Percentiles rank a stretch among this genome's conserved stretches.
These are phyloP conservation scores for Leptinotarsa undecemlineata DNA, from an alignment of 1,140 invertebrate genomes.

Conservation along the genomic window DNA sequence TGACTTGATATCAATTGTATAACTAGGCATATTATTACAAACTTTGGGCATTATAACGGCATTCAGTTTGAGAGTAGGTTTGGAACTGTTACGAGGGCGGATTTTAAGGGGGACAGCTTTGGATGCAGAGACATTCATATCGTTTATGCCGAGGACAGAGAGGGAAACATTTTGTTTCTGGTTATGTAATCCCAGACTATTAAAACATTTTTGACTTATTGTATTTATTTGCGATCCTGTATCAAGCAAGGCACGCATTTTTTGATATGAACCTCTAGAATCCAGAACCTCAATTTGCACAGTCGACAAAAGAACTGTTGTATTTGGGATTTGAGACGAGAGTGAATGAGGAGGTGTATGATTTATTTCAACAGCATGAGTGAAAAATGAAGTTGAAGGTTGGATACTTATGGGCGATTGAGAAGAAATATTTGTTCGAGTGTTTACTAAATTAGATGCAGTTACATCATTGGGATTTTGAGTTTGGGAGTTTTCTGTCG, in stretches of 20 bases:
- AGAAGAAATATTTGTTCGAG: not conserved
- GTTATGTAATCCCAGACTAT: slow-evolving; percentile 14
- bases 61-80: not conserved
- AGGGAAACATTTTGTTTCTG: too few species aligned
- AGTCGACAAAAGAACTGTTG: slow-evolving; percentile 18
- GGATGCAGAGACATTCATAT: too few species aligned
- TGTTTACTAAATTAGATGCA: too few species aligned
- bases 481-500: too few species aligned
- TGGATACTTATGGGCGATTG: not conserved
- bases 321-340: not conserved
- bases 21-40: slow-evolving; percentile 10
- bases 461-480: too few species aligned
- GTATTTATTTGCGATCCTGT: slow-evolving; percentile 15
- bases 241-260: slow-evolving; percentile 7
- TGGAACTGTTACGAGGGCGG: not conserved
- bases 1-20: not conserved
- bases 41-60: not conserved
- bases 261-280: slow-evolving; percentile 9
- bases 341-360: not conserved
- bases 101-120: slow-evolving; percentile 1
- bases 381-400: not conserved
- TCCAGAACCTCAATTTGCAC: slow-evolving; percentile 19
- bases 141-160: too few species aligned
- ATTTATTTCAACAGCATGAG: not conserved
- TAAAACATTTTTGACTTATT: slow-evolving; percentile 20